Conservation (phyloP, 2,888 invertebrate genomes). For the Lasioglossum morio region DNA sequence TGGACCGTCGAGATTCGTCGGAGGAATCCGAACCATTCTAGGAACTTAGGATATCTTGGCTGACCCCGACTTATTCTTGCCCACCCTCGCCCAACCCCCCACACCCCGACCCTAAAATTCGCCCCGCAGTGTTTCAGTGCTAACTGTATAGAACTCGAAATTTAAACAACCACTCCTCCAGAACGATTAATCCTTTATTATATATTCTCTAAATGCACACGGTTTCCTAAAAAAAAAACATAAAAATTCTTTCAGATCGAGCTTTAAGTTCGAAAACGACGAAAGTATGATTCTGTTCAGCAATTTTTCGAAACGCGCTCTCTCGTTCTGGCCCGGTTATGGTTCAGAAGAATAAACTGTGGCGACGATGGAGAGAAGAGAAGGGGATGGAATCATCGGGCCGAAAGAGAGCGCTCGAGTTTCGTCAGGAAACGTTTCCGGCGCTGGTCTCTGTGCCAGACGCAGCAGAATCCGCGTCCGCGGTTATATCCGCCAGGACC, state of each 20-base stretch:
- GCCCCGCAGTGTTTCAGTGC: neutral
- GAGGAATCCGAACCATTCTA: neutral
- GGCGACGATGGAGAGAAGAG: constrained; percentile 5
- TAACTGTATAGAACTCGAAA: neutral
- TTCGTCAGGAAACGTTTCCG: constrained; percentile 42
- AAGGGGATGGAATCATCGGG: neutral
- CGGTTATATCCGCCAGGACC: constrained; percentile 40
- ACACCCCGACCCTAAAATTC: neutral
- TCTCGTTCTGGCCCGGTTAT: neutral
- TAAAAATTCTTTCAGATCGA: too few relatives aligned
- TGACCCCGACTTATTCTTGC: constrained; percentile 1
- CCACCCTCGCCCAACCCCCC: neutral
- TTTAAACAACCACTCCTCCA: neutral
- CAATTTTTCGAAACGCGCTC: neutral
- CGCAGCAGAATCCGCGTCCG: constrained; percentile 31
- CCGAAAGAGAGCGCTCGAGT: constrained; percentile 21
- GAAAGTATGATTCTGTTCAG: neutral
- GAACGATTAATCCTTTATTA: too few relatives aligned
- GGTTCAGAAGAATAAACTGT: constrained; percentile 1
- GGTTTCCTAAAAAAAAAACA: too few relatives aligned
- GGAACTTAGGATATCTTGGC: constrained; percentile 12
- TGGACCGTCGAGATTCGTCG: constrained; percentile 12
- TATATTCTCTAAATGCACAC: too few relatives aligned
- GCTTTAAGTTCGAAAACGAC: neutral
- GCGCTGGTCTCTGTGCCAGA: constrained; percentile 40